phyloP scores from a whole-genome alignment of 2,888 invertebrate genomes.

The Trichogramma dendrolimi region DNA sequence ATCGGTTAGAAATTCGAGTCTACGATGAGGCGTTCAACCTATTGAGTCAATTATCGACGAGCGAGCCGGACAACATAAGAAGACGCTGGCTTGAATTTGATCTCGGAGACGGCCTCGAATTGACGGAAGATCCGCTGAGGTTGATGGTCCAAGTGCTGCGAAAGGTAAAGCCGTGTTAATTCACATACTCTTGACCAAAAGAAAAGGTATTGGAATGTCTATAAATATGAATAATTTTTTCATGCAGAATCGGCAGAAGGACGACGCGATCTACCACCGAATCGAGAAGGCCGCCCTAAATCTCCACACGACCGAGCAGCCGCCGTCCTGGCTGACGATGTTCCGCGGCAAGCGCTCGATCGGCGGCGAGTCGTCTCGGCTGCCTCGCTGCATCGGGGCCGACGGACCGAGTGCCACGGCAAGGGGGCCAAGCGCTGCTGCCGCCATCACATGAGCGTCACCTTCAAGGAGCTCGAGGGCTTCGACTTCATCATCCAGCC shows the following conservation, averaged over 20 bases:
- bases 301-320: conserved; percentile 10
- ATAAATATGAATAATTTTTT: too few species aligned
- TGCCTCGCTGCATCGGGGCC: conserved; percentile 49
- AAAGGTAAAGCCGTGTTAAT: conserved; percentile 34
- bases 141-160: conserved; percentile 48
- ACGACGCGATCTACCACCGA: conserved; percentile 15
- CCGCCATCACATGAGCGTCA: conserved; percentile 63
- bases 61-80: conserved; percentile 33
- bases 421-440: conserved; percentile 60
- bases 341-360: conserved; percentile 29
- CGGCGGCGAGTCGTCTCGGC: conserved; percentile 40
- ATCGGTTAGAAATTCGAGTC: conserved; percentile 33
- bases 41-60: conserved; percentile 9
- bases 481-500: conserved; percentile 67
- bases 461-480: conserved; percentile 63
- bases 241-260: conserved; percentile 25
- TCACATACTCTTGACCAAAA: too few species aligned
- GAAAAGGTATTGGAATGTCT: too few species aligned
- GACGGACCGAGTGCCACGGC: conserved; percentile 57
- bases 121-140: conserved; percentile 35
- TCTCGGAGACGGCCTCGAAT: conserved; percentile 54
- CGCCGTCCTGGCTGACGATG: background rate
- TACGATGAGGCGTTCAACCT: conserved; percentile 25
- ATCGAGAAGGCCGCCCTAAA: conserved; percentile 13
- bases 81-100: conserved; percentile 63